Evolutionary conservation across 1,140 invertebrate genomes (phyloP).

Genomic region (Calephelis virginiensis): DNA sequence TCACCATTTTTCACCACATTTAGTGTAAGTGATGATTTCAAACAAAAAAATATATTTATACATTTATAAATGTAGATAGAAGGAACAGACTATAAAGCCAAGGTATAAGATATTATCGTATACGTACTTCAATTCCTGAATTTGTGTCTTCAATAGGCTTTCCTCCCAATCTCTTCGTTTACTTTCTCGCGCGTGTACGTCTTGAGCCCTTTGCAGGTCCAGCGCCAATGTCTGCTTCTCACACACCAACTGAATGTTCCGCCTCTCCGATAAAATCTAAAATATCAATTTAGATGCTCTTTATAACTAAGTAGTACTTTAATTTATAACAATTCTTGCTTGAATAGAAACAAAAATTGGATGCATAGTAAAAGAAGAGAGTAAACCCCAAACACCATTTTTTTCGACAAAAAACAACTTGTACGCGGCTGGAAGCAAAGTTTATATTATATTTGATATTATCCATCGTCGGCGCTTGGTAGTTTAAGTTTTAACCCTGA

Average conservation of each 20-base stretch:
- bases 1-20: too few relatives aligned
- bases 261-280: conserved; percentile 61
- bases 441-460: too few relatives aligned
- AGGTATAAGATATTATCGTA: background rate
- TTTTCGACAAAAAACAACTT: too few relatives aligned
- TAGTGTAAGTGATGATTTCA: too few relatives aligned
- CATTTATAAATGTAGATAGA: too few relatives aligned
- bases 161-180: conserved; percentile 68
- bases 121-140: conserved; percentile 58
- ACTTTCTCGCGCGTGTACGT: conserved; percentile 51
- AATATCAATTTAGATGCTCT: conserved; percentile 1
- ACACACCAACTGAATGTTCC: conserved; percentile 65
- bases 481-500: too few relatives aligned
- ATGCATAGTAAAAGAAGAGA: too few relatives aligned
- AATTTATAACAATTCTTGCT: background rate
- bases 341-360: background rate
- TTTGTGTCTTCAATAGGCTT: conserved; percentile 51
- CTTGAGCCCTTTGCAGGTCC: conserved; percentile 62
- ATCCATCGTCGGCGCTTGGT: too few relatives aligned
- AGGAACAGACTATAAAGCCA: background rate
- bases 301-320: too few relatives aligned
- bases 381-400: too few relatives aligned
- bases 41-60: too few relatives aligned
- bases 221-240: conserved; percentile 61
- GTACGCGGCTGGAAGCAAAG: too few relatives aligned